These are phyloP conservation scores for Mus spicilegus DNA, from an alignment of 2,113 vertebrate species.

Conservation along the genomic window DNA sequence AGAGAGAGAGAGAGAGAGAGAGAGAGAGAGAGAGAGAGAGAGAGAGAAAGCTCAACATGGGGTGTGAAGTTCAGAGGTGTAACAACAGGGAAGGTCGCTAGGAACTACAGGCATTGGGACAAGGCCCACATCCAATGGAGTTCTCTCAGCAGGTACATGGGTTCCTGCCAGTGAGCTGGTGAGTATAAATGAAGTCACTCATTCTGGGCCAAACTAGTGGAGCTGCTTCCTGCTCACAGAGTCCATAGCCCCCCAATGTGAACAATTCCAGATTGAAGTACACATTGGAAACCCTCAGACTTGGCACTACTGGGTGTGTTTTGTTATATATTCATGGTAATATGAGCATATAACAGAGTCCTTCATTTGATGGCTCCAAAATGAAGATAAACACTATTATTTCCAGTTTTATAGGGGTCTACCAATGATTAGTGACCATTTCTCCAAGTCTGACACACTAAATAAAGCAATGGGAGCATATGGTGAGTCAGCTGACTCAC, in stretches of 20 bases:
- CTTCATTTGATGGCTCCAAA: background rate
- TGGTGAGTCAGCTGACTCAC: background rate
- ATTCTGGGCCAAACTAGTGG: background rate
- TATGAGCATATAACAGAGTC: background rate
- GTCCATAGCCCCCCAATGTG: background rate
- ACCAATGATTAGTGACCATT: constrained; percentile 4
- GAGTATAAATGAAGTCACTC: constrained; percentile 57
- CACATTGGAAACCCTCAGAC: background rate
- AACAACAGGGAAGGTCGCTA: background rate
- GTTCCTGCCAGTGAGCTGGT: constrained; percentile 23
- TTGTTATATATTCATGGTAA: constrained; percentile 27
- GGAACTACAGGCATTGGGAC: background rate
- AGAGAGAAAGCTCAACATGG: background rate
- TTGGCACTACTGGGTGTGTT: background rate
- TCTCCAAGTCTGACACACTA: background rate
- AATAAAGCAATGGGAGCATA: background rate
- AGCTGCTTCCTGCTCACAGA: constrained; percentile 50
- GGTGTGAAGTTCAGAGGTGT: background rate
- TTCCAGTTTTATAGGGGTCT: constrained; percentile 25
- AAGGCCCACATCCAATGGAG: background rate
- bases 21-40: background rate
- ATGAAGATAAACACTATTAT: constrained; percentile 24
- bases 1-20: too few relatives aligned
- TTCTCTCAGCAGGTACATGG: background rate
- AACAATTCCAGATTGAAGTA: constrained; percentile 37